Evolutionary conservation across 2,888 invertebrate species (phyloP), one percentile per base, ranked within the genome.

Genomic region (Minunthozetes semirufus): DNA sequence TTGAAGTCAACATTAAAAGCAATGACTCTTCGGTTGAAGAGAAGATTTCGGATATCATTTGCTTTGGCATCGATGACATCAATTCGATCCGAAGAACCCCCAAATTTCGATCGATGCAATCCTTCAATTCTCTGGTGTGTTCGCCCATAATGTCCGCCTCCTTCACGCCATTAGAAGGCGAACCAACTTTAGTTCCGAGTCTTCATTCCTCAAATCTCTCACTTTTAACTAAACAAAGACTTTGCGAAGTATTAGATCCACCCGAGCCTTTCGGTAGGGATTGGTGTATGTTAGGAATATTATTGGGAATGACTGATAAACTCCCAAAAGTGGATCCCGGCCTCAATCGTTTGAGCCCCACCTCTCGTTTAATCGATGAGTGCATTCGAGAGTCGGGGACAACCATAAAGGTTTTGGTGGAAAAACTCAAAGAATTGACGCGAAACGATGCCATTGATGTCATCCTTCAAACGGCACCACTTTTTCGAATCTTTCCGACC

Each of bases 171-270:
- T 13, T 42, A 61, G 73, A 48, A 9, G 56, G 61, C 19, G 75
- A 56, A 53, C 81, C 82, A 17, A 79, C 81, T 27, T 80, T 87
- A 79, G 88, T 87, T n/a, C 84, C 86, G 77, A 86, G 87, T 76
- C 82, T 88, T 70, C 86, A 86, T 76, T 85, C 89, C 11, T 85
- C 87, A 53, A 85, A 87, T 75, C 83, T 90, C 46, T 85, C 87
- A 53, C 84, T 87, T 19, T 85, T 87, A 56, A 85, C 87, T 25
- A 85, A 88, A 77, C 83, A 84, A 77, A 80, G 82, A 74, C 80
- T 87, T 59, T 83, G 85, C 75, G 78, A 81, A 25, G 79, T 85
- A 22, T 81, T 87, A 50, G 86, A 87, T 79, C 84, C 85, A 0
- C 82, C 84, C 2, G 86, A 87, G 77, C 81, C 84, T 0, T 83